Percentiles rank a stretch among this genome's conserved stretches.
Evolutionary conservation across 2,797 vertebrate species (phyloP).

Genomic region (Apogon talboti): DNA sequence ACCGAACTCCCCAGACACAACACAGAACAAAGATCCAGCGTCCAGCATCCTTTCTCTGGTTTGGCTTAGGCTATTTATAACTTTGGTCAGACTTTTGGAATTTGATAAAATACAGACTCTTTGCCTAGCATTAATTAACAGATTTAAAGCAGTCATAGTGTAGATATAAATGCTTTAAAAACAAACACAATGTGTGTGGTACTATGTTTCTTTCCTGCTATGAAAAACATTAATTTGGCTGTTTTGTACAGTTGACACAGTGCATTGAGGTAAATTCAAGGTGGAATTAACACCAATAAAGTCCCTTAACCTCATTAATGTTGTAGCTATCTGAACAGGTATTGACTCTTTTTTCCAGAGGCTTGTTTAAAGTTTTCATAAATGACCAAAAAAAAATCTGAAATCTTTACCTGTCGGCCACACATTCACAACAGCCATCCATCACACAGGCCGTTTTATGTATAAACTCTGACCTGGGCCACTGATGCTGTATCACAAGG

Average conservation of each 20-base stretch:
- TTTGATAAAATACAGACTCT: no score
- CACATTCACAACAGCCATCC: constrained; percentile 37
- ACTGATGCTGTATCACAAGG: constrained; percentile 28
- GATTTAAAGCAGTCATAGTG: no score
- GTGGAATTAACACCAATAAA: neutral
- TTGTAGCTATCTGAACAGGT: neutral
- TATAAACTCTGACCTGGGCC: constrained; percentile 48
- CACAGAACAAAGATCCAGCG: no score
- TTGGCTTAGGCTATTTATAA: no score
- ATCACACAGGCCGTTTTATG: constrained; percentile 33
- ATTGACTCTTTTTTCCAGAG: neutral
- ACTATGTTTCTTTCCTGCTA: neutral
- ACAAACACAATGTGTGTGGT: no score
- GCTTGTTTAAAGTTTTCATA: neutral
- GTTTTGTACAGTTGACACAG: neutral
- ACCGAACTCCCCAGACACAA: no score
- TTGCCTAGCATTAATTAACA: no score
- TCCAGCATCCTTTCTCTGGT: no score
- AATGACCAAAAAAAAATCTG: neutral
- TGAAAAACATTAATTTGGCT: neutral
- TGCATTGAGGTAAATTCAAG: neutral
- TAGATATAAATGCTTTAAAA: no score
- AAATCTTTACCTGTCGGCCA: constrained; percentile 12
- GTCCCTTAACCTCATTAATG: neutral
- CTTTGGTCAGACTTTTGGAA: no score